A percentile compares a stretch with the other conserved stretches of the same genome.
phyloP scores from a whole-genome alignment of 2,797 vertebrate genomes.

The Sarcophilus harrisii region DNA sequence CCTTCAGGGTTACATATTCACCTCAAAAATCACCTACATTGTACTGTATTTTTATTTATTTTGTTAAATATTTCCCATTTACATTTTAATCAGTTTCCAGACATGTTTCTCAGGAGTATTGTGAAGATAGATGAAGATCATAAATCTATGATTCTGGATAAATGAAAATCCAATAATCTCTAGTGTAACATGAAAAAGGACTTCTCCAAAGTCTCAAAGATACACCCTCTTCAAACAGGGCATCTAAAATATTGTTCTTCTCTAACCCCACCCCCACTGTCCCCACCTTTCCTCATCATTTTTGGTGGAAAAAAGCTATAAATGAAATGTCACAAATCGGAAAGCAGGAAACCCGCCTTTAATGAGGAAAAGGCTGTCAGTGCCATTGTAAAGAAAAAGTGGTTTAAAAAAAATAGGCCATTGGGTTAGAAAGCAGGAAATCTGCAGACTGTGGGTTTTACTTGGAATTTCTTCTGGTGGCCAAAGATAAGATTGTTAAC shows the following conservation, averaged over 20 bases:
- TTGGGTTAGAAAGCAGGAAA: conserved; percentile 97
- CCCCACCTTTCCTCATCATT: neutral
- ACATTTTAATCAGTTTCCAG: neutral
- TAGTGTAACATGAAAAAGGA: neutral
- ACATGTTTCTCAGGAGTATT: neutral
- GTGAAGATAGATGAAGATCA: neutral
- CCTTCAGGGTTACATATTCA: neutral
- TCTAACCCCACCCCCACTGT: neutral
- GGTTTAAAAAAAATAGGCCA: conserved; percentile 94
- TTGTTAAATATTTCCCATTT: neutral
- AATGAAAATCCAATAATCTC: neutral
- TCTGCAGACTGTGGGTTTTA: conserved; percentile 93
- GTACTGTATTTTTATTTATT: neutral
- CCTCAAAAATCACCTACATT: neutral
- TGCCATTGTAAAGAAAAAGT: conserved; percentile 91
- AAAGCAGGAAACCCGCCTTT: conserved; percentile 82
- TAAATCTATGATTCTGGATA: neutral
- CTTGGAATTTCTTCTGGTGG: conserved; percentile 96
- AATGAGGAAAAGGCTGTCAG: conserved; percentile 95
- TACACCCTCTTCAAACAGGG: neutral
- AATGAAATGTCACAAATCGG: conserved; percentile 82
- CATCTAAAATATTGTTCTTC: neutral
- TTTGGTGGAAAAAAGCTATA: conserved; percentile 74
- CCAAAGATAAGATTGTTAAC: conserved; percentile 95
- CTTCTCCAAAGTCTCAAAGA: neutral